A percentile compares a stretch with the other conserved stretches of the same genome.
phyloP scores from a whole-genome alignment of 2,113 vertebrate species.

The Protomyctophum bolini region DNA sequence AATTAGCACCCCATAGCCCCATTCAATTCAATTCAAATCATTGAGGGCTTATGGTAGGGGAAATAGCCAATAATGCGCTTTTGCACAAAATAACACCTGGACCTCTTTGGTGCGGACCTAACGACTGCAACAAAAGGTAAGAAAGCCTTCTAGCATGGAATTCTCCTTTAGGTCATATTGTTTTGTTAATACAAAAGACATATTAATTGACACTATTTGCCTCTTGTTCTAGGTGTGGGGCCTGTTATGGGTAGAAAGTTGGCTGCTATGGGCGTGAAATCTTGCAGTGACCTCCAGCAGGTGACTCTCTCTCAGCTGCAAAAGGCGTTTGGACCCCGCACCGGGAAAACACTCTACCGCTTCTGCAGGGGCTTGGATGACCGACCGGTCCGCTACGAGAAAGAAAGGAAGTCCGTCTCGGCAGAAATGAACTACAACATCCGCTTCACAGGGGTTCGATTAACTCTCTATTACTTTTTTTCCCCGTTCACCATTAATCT shows the following conservation, averaged over 20 bases:
- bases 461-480: not conserved
- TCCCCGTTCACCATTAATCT: no score
- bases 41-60: no score
- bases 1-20: no score
- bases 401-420: conserved; percentile 95
- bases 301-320: conserved; percentile 91
- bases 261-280: conserved; percentile 86
- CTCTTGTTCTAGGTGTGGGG: conserved; percentile 86
- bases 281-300: conserved; percentile 93
- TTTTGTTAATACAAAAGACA: not conserved
- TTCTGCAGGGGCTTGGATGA: conserved; percentile 96
- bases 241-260: conserved; percentile 91
- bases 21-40: no score
- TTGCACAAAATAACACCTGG: no score
- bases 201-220: not conserved
- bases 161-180: not conserved
- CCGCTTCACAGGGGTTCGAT: conserved; percentile 88
- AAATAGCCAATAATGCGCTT: no score
- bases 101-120: no score
- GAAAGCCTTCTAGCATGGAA: no score
- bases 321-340: conserved; percentile 94
- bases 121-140: no score
- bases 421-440: conserved; percentile 99
- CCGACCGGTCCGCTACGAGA: conserved; percentile 91
- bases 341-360: conserved; percentile 93